phyloP scores from a whole-genome alignment of 2,888 invertebrate genomes.

The Hydropsyche betteni region DNA sequence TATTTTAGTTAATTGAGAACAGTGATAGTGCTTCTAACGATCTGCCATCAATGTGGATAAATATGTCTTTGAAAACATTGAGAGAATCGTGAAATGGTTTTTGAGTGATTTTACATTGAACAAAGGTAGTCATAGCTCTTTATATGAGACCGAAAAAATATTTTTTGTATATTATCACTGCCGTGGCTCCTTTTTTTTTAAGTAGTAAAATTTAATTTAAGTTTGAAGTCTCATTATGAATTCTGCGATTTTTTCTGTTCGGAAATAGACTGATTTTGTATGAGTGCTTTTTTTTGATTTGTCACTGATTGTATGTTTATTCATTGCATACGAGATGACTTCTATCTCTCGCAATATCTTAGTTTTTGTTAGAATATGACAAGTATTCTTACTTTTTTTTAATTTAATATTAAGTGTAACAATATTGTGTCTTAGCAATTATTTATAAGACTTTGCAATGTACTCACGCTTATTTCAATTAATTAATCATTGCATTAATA shows the following conservation, averaged over 20 bases:
- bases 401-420: neutral
- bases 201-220: conserved; percentile 29
- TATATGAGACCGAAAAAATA: conserved; percentile 6
- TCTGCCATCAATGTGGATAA: neutral
- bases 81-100: conserved; percentile 10
- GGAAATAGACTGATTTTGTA: conserved; percentile 46
- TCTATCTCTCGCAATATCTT: conserved; percentile 16
- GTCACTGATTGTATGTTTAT: conserved; percentile 23
- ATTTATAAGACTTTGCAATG: conserved; percentile 18
- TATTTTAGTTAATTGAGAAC: conserved; percentile 39
- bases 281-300: too few relatives aligned
- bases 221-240: conserved; percentile 42
- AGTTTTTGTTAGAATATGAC: conserved; percentile 16
- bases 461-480: conserved; percentile 27
- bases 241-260: conserved; percentile 47
- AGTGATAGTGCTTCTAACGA: conserved; percentile 45
- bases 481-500: conserved; percentile 2
- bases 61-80: neutral
- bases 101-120: conserved; percentile 12
- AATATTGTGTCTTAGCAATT: conserved; percentile 27
- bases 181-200: conserved; percentile 31
- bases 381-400: conserved; percentile 13
- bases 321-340: neutral
- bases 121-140: conserved; percentile 4
- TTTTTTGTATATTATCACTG: conserved; percentile 41